Conservation (phyloP, 1,140 invertebrate genomes). For the Neuroterus valhalla region DNA sequence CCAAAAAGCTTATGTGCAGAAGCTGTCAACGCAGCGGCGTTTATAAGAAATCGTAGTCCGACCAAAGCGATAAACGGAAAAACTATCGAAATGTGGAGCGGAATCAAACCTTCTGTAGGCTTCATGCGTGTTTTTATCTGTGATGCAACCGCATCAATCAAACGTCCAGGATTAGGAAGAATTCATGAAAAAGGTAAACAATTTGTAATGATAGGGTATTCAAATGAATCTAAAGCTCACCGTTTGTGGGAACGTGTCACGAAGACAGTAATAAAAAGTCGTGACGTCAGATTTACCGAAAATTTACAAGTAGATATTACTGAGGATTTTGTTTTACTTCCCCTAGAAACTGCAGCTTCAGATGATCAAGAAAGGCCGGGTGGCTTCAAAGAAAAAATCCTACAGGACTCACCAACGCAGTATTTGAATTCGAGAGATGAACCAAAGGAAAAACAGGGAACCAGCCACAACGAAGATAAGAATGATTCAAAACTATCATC, state of each 20-base stretch:
- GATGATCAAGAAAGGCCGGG: background rate
- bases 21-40: too few species aligned
- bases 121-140: conserved; percentile 52
- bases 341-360: too few species aligned
- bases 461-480: background rate
- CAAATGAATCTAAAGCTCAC: conserved; percentile 39
- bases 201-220: conserved; percentile 49
- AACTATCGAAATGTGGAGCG: conserved; percentile 57
- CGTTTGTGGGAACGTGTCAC: conserved; percentile 36
- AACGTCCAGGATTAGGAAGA: conserved; percentile 42
- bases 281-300: conserved; percentile 53
- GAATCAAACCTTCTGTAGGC: conserved; percentile 54
- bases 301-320: background rate
- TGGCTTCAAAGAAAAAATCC: background rate
- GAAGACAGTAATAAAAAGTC: conserved; percentile 32
- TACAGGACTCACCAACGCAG: background rate
- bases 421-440: background rate
- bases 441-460: background rate
- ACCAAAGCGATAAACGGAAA: conserved; percentile 45
- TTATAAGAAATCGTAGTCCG: conserved; percentile 46
- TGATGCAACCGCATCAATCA: conserved; percentile 38
- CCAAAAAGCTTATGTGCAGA: too few species aligned
- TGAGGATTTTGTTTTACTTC: too few species aligned
- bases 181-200: conserved; percentile 46
- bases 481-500: background rate